Evolutionary conservation across 1,140 invertebrate genomes (phyloP), one percentile per base, ranked within the genome.

Genomic region (Habropoda laboriosa): DNA sequence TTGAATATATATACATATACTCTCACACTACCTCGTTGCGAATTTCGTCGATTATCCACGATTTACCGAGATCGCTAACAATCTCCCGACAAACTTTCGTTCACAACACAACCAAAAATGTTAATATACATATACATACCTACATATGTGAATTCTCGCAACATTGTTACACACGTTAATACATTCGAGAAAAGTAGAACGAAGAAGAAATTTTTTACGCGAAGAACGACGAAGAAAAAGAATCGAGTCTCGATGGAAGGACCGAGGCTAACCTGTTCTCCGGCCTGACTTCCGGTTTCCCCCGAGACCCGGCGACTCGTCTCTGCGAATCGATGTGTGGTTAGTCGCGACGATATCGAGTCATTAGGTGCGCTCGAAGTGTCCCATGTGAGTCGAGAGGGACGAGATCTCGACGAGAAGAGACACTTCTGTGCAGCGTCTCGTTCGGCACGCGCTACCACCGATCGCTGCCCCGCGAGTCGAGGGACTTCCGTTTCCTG

Each of bases 201-300:
- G n/a, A n/a, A n/a, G n/a, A n/a, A n/a, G n/a, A n/a, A n/a, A n/a
- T n/a, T n/a, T n/a, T n/a, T n/a, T n/a, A n/a, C n/a, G n/a, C n/a
- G n/a, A n/a, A n/a, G n/a, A n/a, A n/a, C n/a, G n/a, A n/a, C n/a
- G n/a, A n/a, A n/a, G 16, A 27, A 16, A 18, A 12, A 13, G 38
- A 45, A 60, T 38, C 42, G 58, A 40, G 30, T n/a, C 16, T 35
- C 24, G 42, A 55, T 24, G 10, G n/a, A 30, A 40, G 24, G 49
- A 66, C 10, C 8, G 21, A 18, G 35, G 24, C 21, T 38, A 40
- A 10, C 1, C 6, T 7, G 49, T 77, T 42, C 16, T 4, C 77
- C 80, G 82, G 63, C 66, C 79, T 60, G 67, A 82, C 78, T 86
- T 84, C 82, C 73, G 83, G 83, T 86, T 85, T 80, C 82, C 75